Evolutionary conservation across 2,797 vertebrate genomes (phyloP).

Genomic region (Rousettus madagascariensis): DNA sequence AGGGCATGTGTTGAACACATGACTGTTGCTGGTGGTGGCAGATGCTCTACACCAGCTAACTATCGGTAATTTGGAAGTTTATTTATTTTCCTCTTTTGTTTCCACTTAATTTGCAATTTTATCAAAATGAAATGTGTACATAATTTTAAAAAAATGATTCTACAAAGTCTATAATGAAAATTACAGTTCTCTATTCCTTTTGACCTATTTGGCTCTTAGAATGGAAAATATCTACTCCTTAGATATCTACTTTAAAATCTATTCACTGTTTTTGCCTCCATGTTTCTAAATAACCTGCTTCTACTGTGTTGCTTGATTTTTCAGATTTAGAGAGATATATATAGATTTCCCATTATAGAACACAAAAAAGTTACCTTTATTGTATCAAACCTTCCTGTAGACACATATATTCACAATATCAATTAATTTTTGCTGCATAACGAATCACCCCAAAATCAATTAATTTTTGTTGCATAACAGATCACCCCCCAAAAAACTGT

Average conservation of each 20-base stretch:
- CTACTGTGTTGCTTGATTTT: background rate
- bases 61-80: background rate
- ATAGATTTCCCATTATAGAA: background rate
- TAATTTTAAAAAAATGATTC: background rate
- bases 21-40: background rate
- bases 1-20: constrained; percentile 31
- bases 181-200: background rate
- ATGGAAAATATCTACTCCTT: background rate
- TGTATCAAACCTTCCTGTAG: background rate
- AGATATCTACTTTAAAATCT: background rate
- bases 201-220: too few species aligned
- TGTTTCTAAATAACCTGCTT: background rate
- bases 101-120: constrained; percentile 32
- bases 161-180: background rate
- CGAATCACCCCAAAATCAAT: background rate
- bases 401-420: background rate
- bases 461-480: constrained; percentile 29
- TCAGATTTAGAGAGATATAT: background rate
- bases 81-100: constrained; percentile 24
- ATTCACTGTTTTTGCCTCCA: background rate
- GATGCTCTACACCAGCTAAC: background rate
- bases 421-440: constrained; percentile 17
- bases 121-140: constrained; percentile 1
- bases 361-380: background rate
- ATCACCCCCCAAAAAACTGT: background rate